Conservation (phyloP, 1,140 invertebrate genomes). For the Pseudobourletiella spinata region DNA sequence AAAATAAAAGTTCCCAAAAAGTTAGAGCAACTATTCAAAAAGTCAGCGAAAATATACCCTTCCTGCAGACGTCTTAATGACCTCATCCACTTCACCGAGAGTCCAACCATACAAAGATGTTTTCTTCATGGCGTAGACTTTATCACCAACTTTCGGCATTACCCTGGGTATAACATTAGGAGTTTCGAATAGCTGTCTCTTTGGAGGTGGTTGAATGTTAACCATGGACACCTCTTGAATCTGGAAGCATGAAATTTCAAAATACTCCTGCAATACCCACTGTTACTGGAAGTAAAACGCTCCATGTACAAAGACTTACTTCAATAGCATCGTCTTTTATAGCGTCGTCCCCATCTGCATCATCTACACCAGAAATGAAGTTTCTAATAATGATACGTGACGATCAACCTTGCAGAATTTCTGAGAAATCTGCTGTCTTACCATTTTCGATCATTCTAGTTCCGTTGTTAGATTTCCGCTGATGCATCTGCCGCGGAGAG, state of each 20-base stretch:
- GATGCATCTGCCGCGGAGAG: too few species aligned
- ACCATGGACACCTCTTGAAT: background rate
- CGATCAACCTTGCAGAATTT: too few species aligned
- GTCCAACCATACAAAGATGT: constrained; percentile 47
- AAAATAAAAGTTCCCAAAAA: constrained; percentile 23
- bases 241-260: background rate
- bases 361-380: background rate
- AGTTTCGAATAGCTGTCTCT: constrained; percentile 21
- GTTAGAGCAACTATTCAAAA: too few species aligned
- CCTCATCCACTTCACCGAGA: constrained; percentile 42
- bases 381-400: too few species aligned
- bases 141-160: constrained; percentile 41
- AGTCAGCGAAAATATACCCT: too few species aligned
- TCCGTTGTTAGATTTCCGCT: too few species aligned
- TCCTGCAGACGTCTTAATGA: constrained; percentile 35
- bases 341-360: background rate
- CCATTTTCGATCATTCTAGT: too few species aligned
- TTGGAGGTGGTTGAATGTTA: background rate
- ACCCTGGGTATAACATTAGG: constrained; percentile 43
- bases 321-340: background rate
- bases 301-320: background rate
- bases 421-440: too few species aligned
- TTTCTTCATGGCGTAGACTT: constrained; percentile 46
- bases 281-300: background rate
- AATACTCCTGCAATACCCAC: background rate